A percentile compares a stretch with the other conserved stretches of the same genome.
Conservation (phyloP, 2,113 vertebrate species). For the Mola mola region DNA sequence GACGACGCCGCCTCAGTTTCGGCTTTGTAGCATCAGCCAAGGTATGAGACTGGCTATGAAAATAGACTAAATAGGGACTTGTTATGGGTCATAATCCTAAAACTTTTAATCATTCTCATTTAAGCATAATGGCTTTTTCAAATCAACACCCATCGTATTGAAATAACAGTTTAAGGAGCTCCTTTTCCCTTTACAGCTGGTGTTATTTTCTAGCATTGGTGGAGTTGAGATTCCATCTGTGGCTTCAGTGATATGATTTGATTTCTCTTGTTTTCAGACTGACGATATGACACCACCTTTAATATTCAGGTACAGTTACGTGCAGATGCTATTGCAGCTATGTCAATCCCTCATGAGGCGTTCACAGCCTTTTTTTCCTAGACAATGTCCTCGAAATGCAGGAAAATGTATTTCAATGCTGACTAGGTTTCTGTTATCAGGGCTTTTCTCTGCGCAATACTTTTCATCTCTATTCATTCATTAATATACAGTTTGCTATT, state of each 20-base stretch:
- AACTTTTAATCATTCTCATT: constrained; percentile 18
- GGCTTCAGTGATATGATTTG: constrained; percentile 15
- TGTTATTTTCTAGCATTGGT: constrained; percentile 28
- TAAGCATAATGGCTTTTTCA: no score
- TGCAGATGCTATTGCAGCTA: constrained; percentile 7
- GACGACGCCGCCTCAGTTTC: no score
- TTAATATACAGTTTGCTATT: background rate
- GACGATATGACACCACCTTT: constrained; percentile 29
- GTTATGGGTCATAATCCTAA: constrained; percentile 13
- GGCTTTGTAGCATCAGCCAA: constrained; percentile 1
- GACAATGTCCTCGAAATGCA: background rate
- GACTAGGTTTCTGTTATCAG: constrained; percentile 13
- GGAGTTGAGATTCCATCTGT: constrained; percentile 1
- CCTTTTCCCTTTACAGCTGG: background rate
- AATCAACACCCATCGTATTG: no score
- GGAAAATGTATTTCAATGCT: background rate
- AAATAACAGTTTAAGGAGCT: constrained; percentile 19
- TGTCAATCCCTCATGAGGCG: constrained; percentile 23
- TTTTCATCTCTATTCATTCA: background rate
- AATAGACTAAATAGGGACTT: background rate
- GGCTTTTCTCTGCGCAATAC: background rate
- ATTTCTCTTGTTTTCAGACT: constrained; percentile 18
- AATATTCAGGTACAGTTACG: constrained; percentile 13
- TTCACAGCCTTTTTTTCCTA: constrained; percentile 6
- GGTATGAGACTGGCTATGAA: constrained; percentile 3